A percentile compares a stretch with the other conserved stretches of the same genome.
phyloP scores from a whole-genome alignment of 2,888 invertebrate genomes.

The Pseudolycoriella hygida region DNA sequence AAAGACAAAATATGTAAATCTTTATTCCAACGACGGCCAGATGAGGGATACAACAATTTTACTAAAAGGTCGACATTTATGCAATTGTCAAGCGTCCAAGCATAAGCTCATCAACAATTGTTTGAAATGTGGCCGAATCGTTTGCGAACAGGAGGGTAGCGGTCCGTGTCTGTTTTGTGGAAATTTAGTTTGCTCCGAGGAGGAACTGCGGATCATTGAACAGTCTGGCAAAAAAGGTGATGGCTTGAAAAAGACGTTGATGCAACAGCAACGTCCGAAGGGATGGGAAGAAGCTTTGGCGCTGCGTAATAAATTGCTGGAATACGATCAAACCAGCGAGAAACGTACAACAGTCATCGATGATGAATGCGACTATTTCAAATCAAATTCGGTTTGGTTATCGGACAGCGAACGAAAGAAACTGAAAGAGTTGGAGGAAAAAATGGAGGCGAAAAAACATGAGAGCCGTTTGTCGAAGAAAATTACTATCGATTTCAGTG shows the following conservation, averaged over 20 bases:
- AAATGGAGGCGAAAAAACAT: constrained; percentile 48
- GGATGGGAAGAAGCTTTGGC: constrained; percentile 55
- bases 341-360: constrained; percentile 38
- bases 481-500: constrained; percentile 62
- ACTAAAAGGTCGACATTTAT: constrained; percentile 60
- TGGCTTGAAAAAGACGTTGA: constrained; percentile 42
- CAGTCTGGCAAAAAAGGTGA: constrained; percentile 50
- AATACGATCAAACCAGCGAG: constrained; percentile 64
- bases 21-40: constrained; percentile 55
- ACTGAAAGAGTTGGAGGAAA: constrained; percentile 45
- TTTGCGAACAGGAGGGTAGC: constrained; percentile 90
- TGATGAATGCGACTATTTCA: constrained; percentile 89
- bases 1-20: constrained; percentile 53
- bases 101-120: constrained; percentile 90
- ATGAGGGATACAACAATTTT: constrained; percentile 34
- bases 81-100: constrained; percentile 83
- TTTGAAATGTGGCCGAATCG: constrained; percentile 78
- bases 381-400: constrained; percentile 67
- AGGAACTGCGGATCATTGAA: constrained; percentile 48
- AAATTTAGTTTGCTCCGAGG: constrained; percentile 59
- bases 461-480: constrained; percentile 47
- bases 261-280: constrained; percentile 38
- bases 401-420: constrained; percentile 48
- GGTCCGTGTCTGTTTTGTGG: constrained; percentile 93
- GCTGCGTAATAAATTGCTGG: constrained; percentile 63